Percentiles rank a stretch among this genome's conserved stretches.
phyloP scores from a whole-genome alignment of 2,113 vertebrate genomes.

The Erythrolamprus reginae region DNA sequence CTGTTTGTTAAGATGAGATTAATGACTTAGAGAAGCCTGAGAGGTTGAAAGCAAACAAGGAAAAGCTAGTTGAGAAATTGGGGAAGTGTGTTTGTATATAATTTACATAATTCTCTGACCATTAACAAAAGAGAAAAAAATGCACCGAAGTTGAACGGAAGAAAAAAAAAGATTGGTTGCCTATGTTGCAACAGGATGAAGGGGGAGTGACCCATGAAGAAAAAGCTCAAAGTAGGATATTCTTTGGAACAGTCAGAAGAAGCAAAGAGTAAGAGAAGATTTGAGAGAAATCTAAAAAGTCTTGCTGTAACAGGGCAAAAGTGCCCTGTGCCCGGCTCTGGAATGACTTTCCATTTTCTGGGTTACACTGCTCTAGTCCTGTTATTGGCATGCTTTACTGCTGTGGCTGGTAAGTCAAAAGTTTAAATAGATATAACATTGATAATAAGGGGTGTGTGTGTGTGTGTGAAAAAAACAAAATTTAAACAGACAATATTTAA shows the following conservation, averaged over 20 bases:
- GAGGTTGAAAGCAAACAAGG: constrained; percentile 11
- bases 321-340: constrained; percentile 12
- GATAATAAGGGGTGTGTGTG: neutral
- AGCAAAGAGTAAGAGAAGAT: constrained; percentile 2
- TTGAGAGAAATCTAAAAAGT: neutral
- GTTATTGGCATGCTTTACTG: constrained; percentile 40
- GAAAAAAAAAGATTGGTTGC: constrained; percentile 13
- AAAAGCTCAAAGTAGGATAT: constrained; percentile 51
- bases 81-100: neutral
- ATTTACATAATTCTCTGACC: constrained; percentile 30
- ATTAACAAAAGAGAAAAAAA: neutral
- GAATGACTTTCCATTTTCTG: constrained; percentile 33
- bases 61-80: constrained; percentile 17
- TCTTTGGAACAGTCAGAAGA: constrained; percentile 26
- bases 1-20: neutral
- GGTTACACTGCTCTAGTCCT: constrained; percentile 39
- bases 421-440: neutral
- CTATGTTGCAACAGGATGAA: constrained; percentile 59
- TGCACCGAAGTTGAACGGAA: neutral
- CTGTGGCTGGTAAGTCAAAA: constrained; percentile 52
- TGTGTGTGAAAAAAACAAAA: neutral
- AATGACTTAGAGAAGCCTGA: neutral
- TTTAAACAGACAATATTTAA: neutral
- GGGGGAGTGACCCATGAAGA: constrained; percentile 55
- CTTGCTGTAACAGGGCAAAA: neutral